Evolutionary conservation across 2,797 vertebrate species (phyloP), one percentile per base, ranked within the genome.

Genomic region (Sphenodon punctatus): DNA sequence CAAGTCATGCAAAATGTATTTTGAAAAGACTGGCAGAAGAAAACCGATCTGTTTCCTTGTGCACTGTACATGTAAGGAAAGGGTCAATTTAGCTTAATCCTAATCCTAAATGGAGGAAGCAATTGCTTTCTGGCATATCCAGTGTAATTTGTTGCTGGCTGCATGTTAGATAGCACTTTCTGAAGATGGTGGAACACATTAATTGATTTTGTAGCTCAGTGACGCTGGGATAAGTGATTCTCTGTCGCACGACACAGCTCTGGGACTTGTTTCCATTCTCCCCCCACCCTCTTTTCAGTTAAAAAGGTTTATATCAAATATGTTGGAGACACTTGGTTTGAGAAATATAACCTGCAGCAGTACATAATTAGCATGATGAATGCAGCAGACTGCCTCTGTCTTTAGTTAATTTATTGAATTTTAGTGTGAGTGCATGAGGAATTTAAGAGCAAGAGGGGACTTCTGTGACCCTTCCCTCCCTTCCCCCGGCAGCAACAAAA

Each of bases 161-260:
- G 80, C 30, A 42, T 86, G 68, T 85, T 85, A 83, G 72, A 85
- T 67, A 82, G 53, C 38, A 39, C 55, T 90, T 93, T 93, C 79
- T 91, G 78, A 93, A 91, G 87, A 94, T 88, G 90, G 90, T 72
- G 87, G 88, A 90, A 89, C 74, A 70, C 69, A 65, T 78, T 92
- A 94, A 95, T 95, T 95, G 92, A 94, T 94, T 95, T 88, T 88
- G 83, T 94, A 93, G 74, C 88, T 86, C 80, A 79, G 72, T 92
- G 89, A 92, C 89, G 91, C 43, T 13, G 32, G 63, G 69, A 84
- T 93, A 94, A 95, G 75, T 82, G 91, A 93, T 93, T 94, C 87
- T 93, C 75, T 94, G 86, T 93, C 89, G 84, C 39, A 8, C 11
- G 74, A 42, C 20, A 22, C 58, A 58, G 46, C 74, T 89, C 69